Base-by-base conservation (phyloP, 1,140 invertebrate genomes). In the Cheumatopsyche charites region DNA sequence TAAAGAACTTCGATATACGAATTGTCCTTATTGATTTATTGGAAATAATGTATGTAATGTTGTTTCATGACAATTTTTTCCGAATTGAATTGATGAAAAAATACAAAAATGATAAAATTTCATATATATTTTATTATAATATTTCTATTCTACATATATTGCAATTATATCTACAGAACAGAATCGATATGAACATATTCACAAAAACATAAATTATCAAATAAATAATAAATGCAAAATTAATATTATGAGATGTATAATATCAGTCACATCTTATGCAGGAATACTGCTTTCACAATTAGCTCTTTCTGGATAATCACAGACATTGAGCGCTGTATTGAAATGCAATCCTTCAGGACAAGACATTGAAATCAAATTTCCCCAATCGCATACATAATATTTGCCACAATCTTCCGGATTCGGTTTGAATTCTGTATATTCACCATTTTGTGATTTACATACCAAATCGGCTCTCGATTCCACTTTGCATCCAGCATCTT, bases 331-430 rank as follows among this genome's bases (percentile, higher is more conserved):
- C n/a, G 1, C 12, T 1, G 67, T 42, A 21, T 43, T 70, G 62
- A 74, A 74, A 62, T 85, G 82, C 1, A 89, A 77, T 0, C 81
- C 83, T 1, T 70, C 62, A 1, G 85, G 84, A 74, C 89, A 90
- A 5, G 65, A 7, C 77, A 83, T 82, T 5, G 81, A 76, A 11
- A 85, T 79, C 1, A 86, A 80, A 13, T 74, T 55, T 0, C 83
- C 85, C 9, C 77, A 80, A 1, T 82, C 79, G 73, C 89, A 91
- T 13, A 84, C 82, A 77, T 86, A 90, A 74, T 86, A 91, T 62
- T 79, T 84, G 1, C 78, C 76, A 74, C 89, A 90, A 70, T 87
- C 81, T 2, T 78, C 70, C 0, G 83, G 80, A 74, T 89, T 81
- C 0, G 80, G 74, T 41, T 86, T 76, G 17, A 74, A 26, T 25